phyloP scores from a whole-genome alignment of 2,888 invertebrate genomes.

The Pollenia griseotomentosa region DNA sequence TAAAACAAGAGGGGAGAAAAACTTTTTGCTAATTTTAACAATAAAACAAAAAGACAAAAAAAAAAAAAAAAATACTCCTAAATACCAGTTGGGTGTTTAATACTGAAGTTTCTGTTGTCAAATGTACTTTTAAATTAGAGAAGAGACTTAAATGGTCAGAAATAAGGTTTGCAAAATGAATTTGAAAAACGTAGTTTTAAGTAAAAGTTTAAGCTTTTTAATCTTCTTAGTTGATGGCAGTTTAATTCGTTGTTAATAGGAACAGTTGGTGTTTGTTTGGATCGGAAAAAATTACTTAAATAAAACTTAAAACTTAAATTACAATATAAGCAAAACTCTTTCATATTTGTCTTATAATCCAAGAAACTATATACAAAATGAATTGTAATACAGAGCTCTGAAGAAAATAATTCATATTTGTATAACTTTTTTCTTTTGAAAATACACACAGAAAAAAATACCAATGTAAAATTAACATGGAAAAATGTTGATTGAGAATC shows the following conservation, averaged over 20 bases:
- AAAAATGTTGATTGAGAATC: too few species aligned
- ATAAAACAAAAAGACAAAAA: background rate
- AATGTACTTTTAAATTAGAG: background rate
- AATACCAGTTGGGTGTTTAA: background rate
- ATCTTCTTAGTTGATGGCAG: conserved; percentile 32
- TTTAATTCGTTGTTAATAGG: conserved; percentile 34
- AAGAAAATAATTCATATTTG: too few species aligned
- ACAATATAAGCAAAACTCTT: too few species aligned
- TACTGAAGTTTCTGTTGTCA: background rate
- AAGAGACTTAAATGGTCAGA: conserved; percentile 3
- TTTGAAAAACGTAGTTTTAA: conserved; percentile 7
- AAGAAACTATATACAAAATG: too few species aligned
- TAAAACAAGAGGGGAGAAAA: background rate
- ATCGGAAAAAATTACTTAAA: too few species aligned
- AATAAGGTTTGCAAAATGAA: background rate
- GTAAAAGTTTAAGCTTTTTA: conserved; percentile 13
- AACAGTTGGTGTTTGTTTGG: conserved; percentile 19
- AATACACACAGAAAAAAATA: too few species aligned
- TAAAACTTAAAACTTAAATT: background rate
- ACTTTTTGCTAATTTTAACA: background rate
- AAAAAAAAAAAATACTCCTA: background rate
- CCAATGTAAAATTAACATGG: too few species aligned
- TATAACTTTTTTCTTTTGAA: too few species aligned
- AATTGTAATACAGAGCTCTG: too few species aligned
- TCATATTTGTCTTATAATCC: too few species aligned